Evolutionary conservation across 1,140 invertebrate genomes (phyloP).

Genomic region (Saccostrea glomerata): DNA sequence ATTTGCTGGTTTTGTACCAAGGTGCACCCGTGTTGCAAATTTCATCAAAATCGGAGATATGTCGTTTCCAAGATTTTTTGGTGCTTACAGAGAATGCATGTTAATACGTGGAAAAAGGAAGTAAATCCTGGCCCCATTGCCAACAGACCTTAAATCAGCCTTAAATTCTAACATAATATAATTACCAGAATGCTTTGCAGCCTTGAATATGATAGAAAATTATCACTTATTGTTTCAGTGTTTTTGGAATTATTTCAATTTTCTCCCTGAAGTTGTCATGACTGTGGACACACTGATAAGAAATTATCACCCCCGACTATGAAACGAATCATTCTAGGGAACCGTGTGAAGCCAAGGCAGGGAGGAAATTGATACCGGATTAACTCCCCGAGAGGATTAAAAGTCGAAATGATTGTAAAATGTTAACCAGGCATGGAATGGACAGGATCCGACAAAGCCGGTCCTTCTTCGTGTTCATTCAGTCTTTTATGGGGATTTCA

Average conservation of each 20-base stretch:
- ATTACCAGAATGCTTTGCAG: too few relatives aligned
- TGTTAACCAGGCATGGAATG: conserved; percentile 7
- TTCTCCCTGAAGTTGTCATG: background rate
- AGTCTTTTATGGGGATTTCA: background rate
- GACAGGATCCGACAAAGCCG: background rate
- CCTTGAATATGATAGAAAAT: background rate
- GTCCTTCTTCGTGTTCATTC: background rate
- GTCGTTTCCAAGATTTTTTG: too few relatives aligned
- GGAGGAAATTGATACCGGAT: conserved; percentile 13
- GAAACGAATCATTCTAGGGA: background rate
- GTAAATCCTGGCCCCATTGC: too few relatives aligned
- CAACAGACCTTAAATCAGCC: too few relatives aligned
- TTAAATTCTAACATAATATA: too few relatives aligned
- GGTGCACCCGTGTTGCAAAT: too few relatives aligned
- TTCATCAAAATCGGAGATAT: too few relatives aligned
- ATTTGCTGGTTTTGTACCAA: too few relatives aligned
- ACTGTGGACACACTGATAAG: conserved; percentile 23
- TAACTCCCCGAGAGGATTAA: conserved; percentile 23
- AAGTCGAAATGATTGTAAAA: conserved; percentile 32
- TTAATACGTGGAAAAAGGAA: too few relatives aligned
- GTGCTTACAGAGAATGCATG: too few relatives aligned
- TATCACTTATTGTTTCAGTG: background rate
- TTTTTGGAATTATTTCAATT: background rate
- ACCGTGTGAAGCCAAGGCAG: background rate
- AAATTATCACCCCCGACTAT: background rate